Percentiles rank a stretch among this genome's conserved stretches.
These are phyloP conservation scores for Diphyllodes magnificus DNA, from an alignment of 2,113 vertebrate genomes.

Conservation along the genomic window DNA sequence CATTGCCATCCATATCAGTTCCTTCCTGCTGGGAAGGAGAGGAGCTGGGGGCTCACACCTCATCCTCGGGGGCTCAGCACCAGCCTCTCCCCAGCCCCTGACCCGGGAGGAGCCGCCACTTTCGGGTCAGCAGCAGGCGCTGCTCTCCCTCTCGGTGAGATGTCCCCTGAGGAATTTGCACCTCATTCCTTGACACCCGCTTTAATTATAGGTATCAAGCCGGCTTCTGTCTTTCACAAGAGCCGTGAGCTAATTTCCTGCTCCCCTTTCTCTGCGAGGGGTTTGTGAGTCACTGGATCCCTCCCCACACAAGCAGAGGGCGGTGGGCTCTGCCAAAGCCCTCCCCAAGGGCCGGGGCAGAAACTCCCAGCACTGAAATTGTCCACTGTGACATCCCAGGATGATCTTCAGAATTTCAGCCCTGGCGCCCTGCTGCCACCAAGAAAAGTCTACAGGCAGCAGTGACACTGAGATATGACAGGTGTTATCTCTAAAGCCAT, in stretches of 20 bases:
- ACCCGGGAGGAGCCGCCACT: background rate
- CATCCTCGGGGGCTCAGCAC: rapidly evolving
- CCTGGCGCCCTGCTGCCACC: background rate
- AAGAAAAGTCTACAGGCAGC: background rate
- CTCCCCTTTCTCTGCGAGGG: background rate
- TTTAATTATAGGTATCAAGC: slow-evolving; percentile 24
- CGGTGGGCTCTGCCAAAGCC: background rate
- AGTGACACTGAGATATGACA: rapidly evolving
- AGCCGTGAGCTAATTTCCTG: background rate
- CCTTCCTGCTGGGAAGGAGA: rapidly evolving
- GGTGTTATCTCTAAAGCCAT: rapidly evolving
- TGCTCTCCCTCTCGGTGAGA: background rate
- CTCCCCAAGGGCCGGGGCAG: background rate
- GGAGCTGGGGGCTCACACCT: background rate
- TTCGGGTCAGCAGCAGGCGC: background rate
- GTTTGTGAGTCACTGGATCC: background rate
- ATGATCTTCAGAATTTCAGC: background rate
- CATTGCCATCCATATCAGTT: background rate
- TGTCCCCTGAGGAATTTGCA: slow-evolving; percentile 20
- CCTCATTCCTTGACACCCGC: slow-evolving; percentile 31
- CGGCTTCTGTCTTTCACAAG: slow-evolving; percentile 28
- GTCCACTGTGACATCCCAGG: rapidly evolving
- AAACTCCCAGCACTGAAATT: background rate
- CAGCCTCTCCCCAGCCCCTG: background rate
- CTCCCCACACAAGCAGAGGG: background rate